These are phyloP conservation scores for Thunnus maccoyii DNA, from an alignment of 2,113 vertebrate species.

Conservation along the genomic window DNA sequence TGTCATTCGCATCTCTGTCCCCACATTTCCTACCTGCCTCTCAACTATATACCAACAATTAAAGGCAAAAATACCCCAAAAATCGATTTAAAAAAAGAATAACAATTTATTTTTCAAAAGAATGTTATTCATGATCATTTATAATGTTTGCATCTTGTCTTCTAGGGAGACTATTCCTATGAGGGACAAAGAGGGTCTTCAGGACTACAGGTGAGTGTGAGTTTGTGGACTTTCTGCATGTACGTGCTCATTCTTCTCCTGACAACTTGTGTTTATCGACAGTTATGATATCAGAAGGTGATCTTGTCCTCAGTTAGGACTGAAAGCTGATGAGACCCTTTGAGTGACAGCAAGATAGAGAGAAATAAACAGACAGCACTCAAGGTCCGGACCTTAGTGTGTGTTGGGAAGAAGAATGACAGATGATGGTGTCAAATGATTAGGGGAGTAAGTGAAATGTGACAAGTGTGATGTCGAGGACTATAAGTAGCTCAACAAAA, in stretches of 20 bases:
- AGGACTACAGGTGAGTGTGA: conserved; percentile 93
- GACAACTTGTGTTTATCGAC: neutral
- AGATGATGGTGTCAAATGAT: conserved; percentile 45
- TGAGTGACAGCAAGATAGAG: conserved; percentile 31
- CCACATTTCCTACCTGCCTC: no score
- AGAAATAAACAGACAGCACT: conserved; percentile 36
- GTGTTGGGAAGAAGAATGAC: conserved; percentile 9
- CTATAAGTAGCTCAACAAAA: conserved; percentile 40
- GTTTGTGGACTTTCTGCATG: neutral
- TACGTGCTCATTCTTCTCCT: neutral
- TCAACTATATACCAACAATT: no score
- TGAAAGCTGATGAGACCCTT: neutral
- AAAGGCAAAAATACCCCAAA: no score
- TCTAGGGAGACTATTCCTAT: conserved; percentile 91
- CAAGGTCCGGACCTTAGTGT: neutral
- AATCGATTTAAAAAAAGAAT: no score
- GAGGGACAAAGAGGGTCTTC: conserved; percentile 98
- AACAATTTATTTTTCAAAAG: neutral
- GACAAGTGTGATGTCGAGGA: conserved; percentile 26
- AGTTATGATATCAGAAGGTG: neutral
- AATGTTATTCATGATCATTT: neutral
- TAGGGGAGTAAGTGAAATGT: conserved; percentile 37
- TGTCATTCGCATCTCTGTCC: no score
- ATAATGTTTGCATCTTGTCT: conserved; percentile 23
- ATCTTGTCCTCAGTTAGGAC: conserved; percentile 5